Evolutionary conservation across 2,888 invertebrate species (phyloP).

Genomic region (Drosophila tripunctata): DNA sequence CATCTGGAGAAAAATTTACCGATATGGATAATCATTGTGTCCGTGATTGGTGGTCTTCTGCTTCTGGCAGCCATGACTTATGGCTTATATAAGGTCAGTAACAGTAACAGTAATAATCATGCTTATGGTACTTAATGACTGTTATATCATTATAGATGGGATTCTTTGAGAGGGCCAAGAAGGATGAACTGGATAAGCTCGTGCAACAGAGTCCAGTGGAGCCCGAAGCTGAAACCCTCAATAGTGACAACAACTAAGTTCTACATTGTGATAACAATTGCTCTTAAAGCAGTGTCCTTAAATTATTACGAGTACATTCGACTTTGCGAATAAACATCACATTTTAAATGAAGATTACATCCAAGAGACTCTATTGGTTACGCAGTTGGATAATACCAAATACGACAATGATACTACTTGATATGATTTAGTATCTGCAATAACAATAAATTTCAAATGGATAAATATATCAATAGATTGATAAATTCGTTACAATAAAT

Average conservation of each 20-base stretch:
- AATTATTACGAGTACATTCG: constrained; percentile 13
- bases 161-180: constrained; percentile 85
- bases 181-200: constrained; percentile 85
- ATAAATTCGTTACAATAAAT: constrained; percentile 8
- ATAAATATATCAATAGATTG: neutral
- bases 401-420: constrained; percentile 20
- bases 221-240: constrained; percentile 80
- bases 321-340: constrained; percentile 40
- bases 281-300: constrained; percentile 17
- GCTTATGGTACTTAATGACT: neutral
- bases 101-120: neutral
- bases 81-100: constrained; percentile 82
- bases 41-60: constrained; percentile 84
- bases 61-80: constrained; percentile 83
- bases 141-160: constrained; percentile 79
- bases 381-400: constrained; percentile 43
- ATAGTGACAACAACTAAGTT: constrained; percentile 63
- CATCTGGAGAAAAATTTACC: constrained; percentile 79
- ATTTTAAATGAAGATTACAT: constrained; percentile 36
- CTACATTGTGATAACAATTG: constrained; percentile 49
- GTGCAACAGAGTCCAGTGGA: constrained; percentile 75
- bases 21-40: constrained; percentile 84
- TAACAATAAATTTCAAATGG: too few relatives aligned
- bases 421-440: constrained; percentile 5
- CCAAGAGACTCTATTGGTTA: too few relatives aligned